A percentile compares a stretch with the other conserved stretches of the same genome.
These are phyloP conservation scores for Ophiodon elongatus DNA, from an alignment of 2,113 vertebrate species.

Conservation along the genomic window DNA sequence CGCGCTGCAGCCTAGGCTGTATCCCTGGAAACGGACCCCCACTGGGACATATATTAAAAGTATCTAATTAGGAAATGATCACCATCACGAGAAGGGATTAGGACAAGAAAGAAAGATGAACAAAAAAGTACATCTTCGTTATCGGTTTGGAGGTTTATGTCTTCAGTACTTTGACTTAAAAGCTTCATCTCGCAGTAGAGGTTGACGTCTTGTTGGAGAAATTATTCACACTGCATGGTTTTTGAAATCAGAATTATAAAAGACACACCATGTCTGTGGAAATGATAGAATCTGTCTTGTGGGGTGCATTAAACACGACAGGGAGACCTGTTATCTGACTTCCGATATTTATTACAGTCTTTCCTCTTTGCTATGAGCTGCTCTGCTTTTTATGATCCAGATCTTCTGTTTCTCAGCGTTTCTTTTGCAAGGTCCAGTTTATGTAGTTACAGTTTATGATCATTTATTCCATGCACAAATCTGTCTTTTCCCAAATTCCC, in stretches of 20 bases:
- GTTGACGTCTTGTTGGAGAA: conserved; percentile 42
- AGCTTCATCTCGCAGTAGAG: conserved; percentile 31
- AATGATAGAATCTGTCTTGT: conserved; percentile 47
- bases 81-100: conserved; percentile 37
- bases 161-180: conserved; percentile 50
- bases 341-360: conserved; percentile 1
- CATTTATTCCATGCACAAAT: conserved; percentile 5
- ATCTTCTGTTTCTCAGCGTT: conserved; percentile 1
- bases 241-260: conserved; percentile 53
- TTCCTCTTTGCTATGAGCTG: conserved; percentile 13
- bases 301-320: conserved; percentile 20
- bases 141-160: conserved; percentile 27
- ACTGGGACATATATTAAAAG: conserved; percentile 73
- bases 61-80: conserved; percentile 71
- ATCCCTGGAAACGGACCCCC: conserved; percentile 61
- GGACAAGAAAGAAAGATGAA: conserved; percentile 14
- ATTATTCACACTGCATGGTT: conserved; percentile 37
- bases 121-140: conserved; percentile 21
- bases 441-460: conserved; percentile 22
- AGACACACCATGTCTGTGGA: conserved; percentile 15
- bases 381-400: conserved; percentile 7
- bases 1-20: conserved; percentile 54
- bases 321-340: conserved; percentile 43
- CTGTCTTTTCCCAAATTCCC: neutral
- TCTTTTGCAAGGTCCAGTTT: conserved; percentile 14